Evolutionary conservation across 2,797 vertebrate species (phyloP), one percentile per base, ranked within the genome.

Genomic region (Scomberomorus guttatus): DNA sequence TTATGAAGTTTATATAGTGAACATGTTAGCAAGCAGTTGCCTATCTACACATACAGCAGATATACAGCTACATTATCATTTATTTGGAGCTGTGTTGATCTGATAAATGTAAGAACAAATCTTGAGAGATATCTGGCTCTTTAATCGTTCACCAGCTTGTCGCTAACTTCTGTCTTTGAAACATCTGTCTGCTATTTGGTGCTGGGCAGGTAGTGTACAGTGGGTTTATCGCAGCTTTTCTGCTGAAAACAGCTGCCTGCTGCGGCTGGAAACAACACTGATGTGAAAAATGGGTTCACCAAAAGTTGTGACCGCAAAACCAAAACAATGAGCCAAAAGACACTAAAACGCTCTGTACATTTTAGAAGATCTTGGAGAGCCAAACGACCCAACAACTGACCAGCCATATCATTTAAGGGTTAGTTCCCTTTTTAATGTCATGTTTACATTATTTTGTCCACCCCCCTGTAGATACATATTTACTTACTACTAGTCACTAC

Each of bases 361-460:
- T 32, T 20, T 1, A n/a, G n/a, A n/a, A n/a, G n/a, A n/a, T n/a
- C n/a, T n/a, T n/a, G n/a, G n/a, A n/a, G n/a, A n/a, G n/a, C n/a
- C n/a, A n/a, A n/a, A n/a, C n/a, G n/a, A n/a, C n/a, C n/a, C n/a
- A n/a, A n/a, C n/a, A n/a, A n/a, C n/a, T n/a, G n/a, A n/a, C 17
- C 46, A 50, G 18, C 7, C 18, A 20, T 20, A 50, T 46, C 44
- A 18, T 50, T 44, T 58, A 29, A 58, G 5, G 25, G 61, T 52
- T 34, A 22, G 32, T 14, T 4, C 50, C 42, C 6, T 60, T 75
- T 34, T 64, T 34, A 4, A 22, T n/a, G 29, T 42, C 22, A 10
- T 24, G 52, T 67, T 62, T 13, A 18, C 61, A 48, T 75, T 52
- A 57, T 62, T 54, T 60, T 65, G 15, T 70, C 34, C 29, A 62